A percentile compares a stretch with the other conserved stretches of the same genome.
These are phyloP conservation scores for Pristionchus fissidentatus DNA, from an alignment of 2,888 invertebrate genomes.

Conservation along the genomic window DNA sequence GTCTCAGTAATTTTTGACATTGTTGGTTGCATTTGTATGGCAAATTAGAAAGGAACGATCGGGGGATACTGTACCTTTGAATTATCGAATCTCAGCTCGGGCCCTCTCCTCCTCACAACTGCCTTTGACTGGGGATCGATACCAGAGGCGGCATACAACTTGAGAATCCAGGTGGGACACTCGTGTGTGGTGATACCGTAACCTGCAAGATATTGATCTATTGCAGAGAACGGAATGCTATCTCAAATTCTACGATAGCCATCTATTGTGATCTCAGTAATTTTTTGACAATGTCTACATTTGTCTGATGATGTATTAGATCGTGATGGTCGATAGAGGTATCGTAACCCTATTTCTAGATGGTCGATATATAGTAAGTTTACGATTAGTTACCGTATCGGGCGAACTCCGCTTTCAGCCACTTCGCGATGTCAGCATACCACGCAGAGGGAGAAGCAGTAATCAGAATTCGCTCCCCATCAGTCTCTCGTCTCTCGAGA, in stretches of 20 bases:
- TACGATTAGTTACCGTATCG: constrained; percentile 74
- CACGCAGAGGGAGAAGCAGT: constrained; percentile 76
- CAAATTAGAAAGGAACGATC: constrained; percentile 36
- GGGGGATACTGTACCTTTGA: constrained; percentile 65
- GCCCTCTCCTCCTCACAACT: constrained; percentile 59
- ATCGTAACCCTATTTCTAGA: neutral
- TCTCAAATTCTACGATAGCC: neutral
- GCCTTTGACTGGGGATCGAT: constrained; percentile 76
- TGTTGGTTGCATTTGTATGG: neutral
- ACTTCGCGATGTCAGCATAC: constrained; percentile 77
- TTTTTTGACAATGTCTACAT: no score
- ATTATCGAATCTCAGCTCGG: constrained; percentile 73
- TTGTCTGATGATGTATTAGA: neutral
- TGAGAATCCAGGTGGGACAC: constrained; percentile 76
- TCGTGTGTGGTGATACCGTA: constrained; percentile 76
- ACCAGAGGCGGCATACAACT: constrained; percentile 76
- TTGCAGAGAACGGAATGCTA: neutral
- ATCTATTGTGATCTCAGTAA: no score
- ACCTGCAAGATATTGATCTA: no score
- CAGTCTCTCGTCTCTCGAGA: constrained; percentile 76
- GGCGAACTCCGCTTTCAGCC: constrained; percentile 77
- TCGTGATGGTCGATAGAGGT: constrained; percentile 43
- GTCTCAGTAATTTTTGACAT: no score
- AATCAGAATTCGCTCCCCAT: constrained; percentile 77
- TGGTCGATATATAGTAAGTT: neutral